Evolutionary conservation across 1,140 invertebrate species (phyloP).

Genomic region (Ylistrum balloti): DNA sequence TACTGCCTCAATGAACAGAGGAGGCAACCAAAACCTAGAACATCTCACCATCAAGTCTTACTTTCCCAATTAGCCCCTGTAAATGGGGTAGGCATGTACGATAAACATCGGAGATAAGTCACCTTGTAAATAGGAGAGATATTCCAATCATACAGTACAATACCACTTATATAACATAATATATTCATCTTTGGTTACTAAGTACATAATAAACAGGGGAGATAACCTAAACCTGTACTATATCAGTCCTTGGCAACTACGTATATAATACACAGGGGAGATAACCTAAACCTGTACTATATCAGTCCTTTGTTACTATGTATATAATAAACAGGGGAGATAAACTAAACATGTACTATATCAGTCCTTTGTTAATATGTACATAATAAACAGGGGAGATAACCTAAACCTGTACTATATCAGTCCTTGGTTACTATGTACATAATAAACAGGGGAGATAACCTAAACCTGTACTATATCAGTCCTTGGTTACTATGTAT

Average conservation of each 20-base stretch:
- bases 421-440: no score
- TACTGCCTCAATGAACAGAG: neutral
- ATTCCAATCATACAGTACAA: neutral
- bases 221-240: no score
- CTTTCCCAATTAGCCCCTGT: neutral
- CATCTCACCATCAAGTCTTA: neutral
- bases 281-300: slow-evolving; percentile 78
- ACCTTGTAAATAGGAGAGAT: neutral
- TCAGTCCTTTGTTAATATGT: slow-evolving; percentile 67
- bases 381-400: no score
- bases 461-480: no score
- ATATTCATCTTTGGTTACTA: no score
- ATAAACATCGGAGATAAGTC: neutral
- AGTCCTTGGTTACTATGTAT: slow-evolving; percentile 57
- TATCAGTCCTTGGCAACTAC: no score
- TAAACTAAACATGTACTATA: no score
- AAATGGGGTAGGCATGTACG: neutral
- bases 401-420: no score
- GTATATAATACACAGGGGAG: slow-evolving; percentile 65
- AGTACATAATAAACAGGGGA: no score
- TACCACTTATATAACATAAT: neutral
- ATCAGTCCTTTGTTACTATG: slow-evolving; percentile 80
- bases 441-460: no score
- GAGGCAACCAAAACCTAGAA: slow-evolving; percentile 32
- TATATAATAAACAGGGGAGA: neutral